Conservation (phyloP, 2,113 vertebrate genomes). For the Hyperopisus bebe region DNA sequence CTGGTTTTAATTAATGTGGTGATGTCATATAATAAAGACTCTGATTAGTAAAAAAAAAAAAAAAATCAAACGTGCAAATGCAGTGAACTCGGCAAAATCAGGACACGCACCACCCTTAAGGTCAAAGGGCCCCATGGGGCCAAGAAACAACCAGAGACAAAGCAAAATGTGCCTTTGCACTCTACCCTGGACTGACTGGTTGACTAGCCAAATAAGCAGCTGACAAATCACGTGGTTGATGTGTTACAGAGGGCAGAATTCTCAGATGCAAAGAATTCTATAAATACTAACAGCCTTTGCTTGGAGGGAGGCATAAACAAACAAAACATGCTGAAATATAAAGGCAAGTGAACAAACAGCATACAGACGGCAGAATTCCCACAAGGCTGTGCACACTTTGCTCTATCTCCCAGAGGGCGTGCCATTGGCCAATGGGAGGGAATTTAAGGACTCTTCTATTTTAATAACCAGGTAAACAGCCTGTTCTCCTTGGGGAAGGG, state of each 20-base stretch:
- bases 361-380: neutral
- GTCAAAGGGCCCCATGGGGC: neutral
- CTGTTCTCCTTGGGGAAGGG: neutral
- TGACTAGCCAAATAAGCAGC: neutral
- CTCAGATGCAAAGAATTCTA: neutral
- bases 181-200: neutral
- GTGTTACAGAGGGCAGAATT: neutral
- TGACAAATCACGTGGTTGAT: neutral
- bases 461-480: neutral
- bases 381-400: neutral
- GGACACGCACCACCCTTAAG: neutral
- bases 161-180: neutral
- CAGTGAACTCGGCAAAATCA: neutral
- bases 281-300: neutral
- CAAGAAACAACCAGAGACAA: neutral
- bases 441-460: neutral
- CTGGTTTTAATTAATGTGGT: neutral
- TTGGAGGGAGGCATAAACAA: neutral
- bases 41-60: neutral
- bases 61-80: neutral
- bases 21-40: neutral
- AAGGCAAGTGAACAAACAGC: neutral
- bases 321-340: neutral
- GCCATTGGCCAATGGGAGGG: neutral
- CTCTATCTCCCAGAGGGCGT: neutral